These are phyloP conservation scores for Macrotus californicus DNA, from an alignment of 2,113 vertebrate genomes.

Conservation along the genomic window DNA sequence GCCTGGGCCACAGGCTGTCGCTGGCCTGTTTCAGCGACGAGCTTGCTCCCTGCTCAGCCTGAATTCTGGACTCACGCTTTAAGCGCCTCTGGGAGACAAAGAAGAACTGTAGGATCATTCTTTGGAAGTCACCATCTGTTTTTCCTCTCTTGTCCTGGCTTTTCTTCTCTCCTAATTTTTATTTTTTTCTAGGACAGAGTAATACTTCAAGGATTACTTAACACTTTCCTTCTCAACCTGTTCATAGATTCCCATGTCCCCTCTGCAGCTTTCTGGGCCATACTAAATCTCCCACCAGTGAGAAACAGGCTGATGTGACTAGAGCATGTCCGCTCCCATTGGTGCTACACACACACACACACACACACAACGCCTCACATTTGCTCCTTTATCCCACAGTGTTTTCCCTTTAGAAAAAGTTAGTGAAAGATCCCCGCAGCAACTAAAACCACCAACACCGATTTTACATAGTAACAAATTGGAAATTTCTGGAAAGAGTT, in stretches of 20 bases:
- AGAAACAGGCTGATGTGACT: not conserved
- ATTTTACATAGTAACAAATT: not conserved
- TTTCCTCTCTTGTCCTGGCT: not conserved
- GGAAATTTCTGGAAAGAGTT: constrained; percentile 31
- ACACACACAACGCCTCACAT: not conserved
- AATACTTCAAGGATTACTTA: not conserved
- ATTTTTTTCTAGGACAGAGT: not conserved
- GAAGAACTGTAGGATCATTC: not conserved
- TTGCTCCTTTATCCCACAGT: not conserved
- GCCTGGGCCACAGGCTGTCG: fast-evolving
- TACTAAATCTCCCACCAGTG: not conserved
- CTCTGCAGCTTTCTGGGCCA: not conserved
- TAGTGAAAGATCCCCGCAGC: not conserved
- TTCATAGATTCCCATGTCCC: not conserved
- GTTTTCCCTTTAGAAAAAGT: not conserved
- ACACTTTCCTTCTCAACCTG: not conserved
- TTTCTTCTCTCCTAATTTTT: not conserved
- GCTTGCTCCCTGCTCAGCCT: not conserved
- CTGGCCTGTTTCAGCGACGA: not conserved
- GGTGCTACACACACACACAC: fast-evolving
- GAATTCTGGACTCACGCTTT: not conserved
- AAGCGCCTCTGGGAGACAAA: not conserved
- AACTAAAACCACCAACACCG: not conserved
- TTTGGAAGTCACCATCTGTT: not conserved
- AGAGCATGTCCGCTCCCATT: not conserved